Percentiles rank a stretch among this genome's conserved stretches.
Evolutionary conservation across 2,113 vertebrate species (phyloP).

Genomic region (Neoarius graeffei): DNA sequence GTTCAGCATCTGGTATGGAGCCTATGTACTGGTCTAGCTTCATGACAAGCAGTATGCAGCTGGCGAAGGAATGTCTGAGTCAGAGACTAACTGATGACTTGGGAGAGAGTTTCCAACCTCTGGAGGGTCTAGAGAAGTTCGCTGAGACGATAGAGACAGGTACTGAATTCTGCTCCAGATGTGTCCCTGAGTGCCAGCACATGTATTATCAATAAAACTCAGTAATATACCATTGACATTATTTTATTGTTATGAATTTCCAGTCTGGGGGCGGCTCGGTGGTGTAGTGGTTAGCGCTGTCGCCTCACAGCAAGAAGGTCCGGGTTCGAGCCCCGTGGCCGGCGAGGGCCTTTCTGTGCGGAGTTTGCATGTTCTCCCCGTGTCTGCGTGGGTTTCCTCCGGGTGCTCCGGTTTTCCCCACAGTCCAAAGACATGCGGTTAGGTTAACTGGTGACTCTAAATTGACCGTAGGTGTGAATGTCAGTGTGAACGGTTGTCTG

Average conservation of each 20-base stretch:
- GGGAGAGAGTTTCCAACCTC: constrained; percentile 91
- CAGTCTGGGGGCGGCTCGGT: too few species aligned
- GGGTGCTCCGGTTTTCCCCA: too few species aligned
- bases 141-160: constrained; percentile 98
- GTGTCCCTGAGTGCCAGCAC: not conserved
- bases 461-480: too few species aligned
- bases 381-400: too few species aligned
- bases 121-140: constrained; percentile 97
- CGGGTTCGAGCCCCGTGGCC: too few species aligned
- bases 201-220: not conserved
- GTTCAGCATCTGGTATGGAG: constrained; percentile 85
- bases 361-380: too few species aligned
- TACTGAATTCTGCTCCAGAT: constrained; percentile 54
- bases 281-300: too few species aligned
- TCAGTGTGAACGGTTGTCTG: too few species aligned
- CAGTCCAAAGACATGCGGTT: too few species aligned
- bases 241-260: not conserved
- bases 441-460: too few species aligned
- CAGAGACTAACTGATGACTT: constrained; percentile 94
- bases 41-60: constrained; percentile 98
- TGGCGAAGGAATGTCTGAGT: constrained; percentile 95
- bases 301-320: too few species aligned
- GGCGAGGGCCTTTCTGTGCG: too few species aligned
- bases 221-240: not conserved
- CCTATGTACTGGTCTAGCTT: constrained; percentile 99